Base-by-base conservation (phyloP, 2,113 vertebrate species). In the Proteles cristata region DNA sequence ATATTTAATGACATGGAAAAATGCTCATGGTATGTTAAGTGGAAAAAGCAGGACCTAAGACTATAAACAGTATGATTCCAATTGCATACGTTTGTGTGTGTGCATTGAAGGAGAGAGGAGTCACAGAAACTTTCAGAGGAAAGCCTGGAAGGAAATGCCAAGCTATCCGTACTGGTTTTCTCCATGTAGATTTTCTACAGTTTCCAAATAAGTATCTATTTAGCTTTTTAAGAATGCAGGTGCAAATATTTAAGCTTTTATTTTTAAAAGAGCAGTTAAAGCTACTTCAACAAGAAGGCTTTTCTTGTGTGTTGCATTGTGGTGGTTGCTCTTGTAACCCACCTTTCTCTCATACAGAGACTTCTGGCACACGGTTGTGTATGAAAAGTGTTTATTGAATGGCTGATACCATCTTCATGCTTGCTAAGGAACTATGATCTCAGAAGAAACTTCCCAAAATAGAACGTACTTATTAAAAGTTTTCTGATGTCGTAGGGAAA, bases 1-100 rank as follows among this genome's bases (percentile, higher is more conserved):
- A 96, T 97, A 94, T 91, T 96, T 98, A 97, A 98, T 97, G 88
- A 94, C 94, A 94, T 86, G 95, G 97, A 98, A 97, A 97, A 97
- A 98, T 94, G 76, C 82, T 95, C 90, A 85, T 88, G 95, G 95
- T 97, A 95, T 97, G 97, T 96, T 96, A 95, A 98, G 85, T 98
- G 96, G 96, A 94, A 97, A 98, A 97, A 97, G 79, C 55, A 97
- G 90, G 80, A 77, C 90, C 90, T 88, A 66, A 61, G 86, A 96
- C 93, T 93, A 90, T 71, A 90, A 97, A 96, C 92, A 91, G n/a
- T 79, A 45, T 16, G 45, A 96, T 53, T 94, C 21, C 93, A 85
- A 48, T 74, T 68, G 79, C 91, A 6, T 93, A 69, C 50, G 2
- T 93, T 45, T n/a, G 92, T 61, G 39, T 77, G 33, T 74, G 21